Evolutionary conservation across 2,113 vertebrate species (phyloP), one percentile per base, ranked within the genome.

Genomic region (Oryzias melastigma): DNA sequence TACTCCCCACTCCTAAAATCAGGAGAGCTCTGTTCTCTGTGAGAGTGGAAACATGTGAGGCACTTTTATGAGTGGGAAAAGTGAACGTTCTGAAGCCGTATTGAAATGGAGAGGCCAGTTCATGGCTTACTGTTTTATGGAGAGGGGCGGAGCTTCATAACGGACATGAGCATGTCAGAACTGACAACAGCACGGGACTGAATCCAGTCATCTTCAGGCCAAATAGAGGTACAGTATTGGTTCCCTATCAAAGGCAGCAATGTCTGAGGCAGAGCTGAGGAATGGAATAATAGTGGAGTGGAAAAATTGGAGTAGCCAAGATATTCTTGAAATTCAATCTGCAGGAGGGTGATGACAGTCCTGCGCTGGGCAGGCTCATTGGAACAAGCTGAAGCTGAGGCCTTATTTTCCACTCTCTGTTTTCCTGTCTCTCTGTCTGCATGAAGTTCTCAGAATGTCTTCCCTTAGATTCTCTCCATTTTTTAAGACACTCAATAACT

Each of bases 291-390:
- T 75, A 81, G 78, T 60, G 16, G 77, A 81, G 82, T 84, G 85
- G 87, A 87, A 85, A 83, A 71, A 77, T 27, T 35, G 15, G 49
- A 71, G 74, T 51, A 59, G 84, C 80, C 81, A 88, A 88, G 63
- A 77, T 67, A 85, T 89, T 87, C 69, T 75, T 90, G 87, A 87
- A 90, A 91, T 82, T 73, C 68, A 84, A 89, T 84, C 81, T 78
- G 49, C 64, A 71, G 78, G 58, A 59, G 68, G 64, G 75, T 77
- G 81, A 86, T 86, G 87, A 87, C 81, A 85, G 87, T 81, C 71
- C 77, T 75, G 70, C 66, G 46, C 77, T 71, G 70, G 76, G 85
- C 76, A 81, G 84, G 78, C 77, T 62, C 68, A 77, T 62, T 70
- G 84, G 82, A 88, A 85, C 85, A 80, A 20, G 68, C 77, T 74